Percentiles rank a stretch among this genome's conserved stretches.
These are phyloP conservation scores for Lepeophtheirus nordmannii DNA, from an alignment of 2,888 invertebrate species.

Conservation along the genomic window DNA sequence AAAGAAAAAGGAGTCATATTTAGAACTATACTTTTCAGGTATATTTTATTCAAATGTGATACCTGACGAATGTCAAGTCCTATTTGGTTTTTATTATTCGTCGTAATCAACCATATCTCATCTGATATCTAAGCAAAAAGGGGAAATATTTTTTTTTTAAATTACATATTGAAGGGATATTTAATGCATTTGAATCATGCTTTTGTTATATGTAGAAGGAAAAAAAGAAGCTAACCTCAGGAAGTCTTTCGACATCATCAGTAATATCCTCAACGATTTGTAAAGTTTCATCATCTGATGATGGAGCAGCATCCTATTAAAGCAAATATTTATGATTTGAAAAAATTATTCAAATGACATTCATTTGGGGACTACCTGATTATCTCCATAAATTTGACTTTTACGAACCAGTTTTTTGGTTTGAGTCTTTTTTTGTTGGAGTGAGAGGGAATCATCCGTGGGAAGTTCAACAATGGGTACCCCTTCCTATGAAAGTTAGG, in stretches of 20 bases:
- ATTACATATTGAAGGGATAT: too few relatives aligned
- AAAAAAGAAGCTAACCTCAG: background rate
- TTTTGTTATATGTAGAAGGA: background rate
- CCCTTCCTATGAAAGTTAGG: background rate
- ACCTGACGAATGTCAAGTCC: too few relatives aligned
- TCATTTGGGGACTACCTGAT: background rate
- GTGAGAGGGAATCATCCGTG: background rate
- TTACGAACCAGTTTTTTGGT: background rate
- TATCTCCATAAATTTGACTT: too few relatives aligned
- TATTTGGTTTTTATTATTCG: too few relatives aligned
- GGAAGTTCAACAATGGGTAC: background rate
- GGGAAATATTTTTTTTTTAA: too few relatives aligned
- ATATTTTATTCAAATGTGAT: too few relatives aligned
- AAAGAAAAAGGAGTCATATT: too few relatives aligned
- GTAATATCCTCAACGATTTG: slow-evolving; percentile 3
- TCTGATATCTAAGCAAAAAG: too few relatives aligned
- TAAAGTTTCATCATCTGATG: slow-evolving; percentile 3
- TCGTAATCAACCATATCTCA: too few relatives aligned
- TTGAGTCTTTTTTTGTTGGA: background rate
- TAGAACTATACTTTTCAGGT: too few relatives aligned
- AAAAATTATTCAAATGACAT: background rate
- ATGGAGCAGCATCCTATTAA: background rate
- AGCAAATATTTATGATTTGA: background rate
- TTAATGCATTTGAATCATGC: background rate
- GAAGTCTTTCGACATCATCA: background rate